phyloP scores from a whole-genome alignment of 2,888 invertebrate genomes.

The Epicampocera succincta region DNA sequence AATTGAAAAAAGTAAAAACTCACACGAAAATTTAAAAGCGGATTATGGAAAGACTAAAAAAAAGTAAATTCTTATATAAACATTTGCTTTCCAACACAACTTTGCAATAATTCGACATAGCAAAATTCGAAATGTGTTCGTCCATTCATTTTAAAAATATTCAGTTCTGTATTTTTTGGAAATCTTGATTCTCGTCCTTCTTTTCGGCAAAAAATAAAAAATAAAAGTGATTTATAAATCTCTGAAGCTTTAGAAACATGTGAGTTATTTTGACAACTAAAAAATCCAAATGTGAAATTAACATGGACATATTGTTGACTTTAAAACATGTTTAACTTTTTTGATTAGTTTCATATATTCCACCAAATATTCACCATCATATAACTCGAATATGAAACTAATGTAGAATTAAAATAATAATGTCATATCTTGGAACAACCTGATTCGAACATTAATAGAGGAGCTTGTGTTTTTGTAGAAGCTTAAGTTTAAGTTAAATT shows the following conservation, averaged over 20 bases:
- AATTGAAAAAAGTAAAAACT: neutral
- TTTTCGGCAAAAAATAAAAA: conserved; percentile 6
- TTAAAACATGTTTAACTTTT: too few relatives aligned
- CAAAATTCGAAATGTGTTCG: conserved; percentile 42
- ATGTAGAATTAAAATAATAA: too few relatives aligned
- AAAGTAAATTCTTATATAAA: conserved; percentile 29
- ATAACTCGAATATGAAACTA: too few relatives aligned
- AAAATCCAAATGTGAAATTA: too few relatives aligned
- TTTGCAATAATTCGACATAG: conserved; percentile 53
- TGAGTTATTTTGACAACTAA: neutral
- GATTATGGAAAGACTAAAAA: conserved; percentile 45
- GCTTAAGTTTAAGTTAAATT: too few relatives aligned
- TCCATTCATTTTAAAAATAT: conserved; percentile 9
- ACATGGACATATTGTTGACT: too few relatives aligned
- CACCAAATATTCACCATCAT: too few relatives aligned
- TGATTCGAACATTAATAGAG: too few relatives aligned
- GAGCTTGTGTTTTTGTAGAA: too few relatives aligned
- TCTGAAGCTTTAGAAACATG: conserved; percentile 43
- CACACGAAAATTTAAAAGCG: conserved; percentile 32
- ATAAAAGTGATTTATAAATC: conserved; percentile 7
- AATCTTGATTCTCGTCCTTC: conserved; percentile 16
- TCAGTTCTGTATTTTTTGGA: neutral
- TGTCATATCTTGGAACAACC: too few relatives aligned
- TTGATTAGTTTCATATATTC: too few relatives aligned
- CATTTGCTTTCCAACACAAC: conserved; percentile 37